These are phyloP conservation scores for Scomber japonicus DNA, from an alignment of 2,113 vertebrate genomes.

Conservation along the genomic window DNA sequence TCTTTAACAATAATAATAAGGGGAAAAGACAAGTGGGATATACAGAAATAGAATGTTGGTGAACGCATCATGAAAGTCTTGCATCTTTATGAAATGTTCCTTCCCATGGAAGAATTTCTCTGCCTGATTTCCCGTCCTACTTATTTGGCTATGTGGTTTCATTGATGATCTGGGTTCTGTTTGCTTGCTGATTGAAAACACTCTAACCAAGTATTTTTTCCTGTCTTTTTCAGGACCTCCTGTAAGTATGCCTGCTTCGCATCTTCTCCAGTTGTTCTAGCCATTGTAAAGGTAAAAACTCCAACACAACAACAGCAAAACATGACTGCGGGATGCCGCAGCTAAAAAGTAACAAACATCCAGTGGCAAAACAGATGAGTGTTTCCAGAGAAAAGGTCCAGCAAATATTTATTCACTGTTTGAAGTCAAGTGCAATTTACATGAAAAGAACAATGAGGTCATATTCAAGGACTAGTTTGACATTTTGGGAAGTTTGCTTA, in stretches of 20 bases:
- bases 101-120: conserved; percentile 1
- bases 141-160: conserved; percentile 52
- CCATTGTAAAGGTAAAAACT: conserved; percentile 69
- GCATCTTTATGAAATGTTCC: conserved; percentile 25
- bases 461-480: background rate
- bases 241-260: conserved; percentile 91
- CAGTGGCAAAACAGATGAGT: background rate
- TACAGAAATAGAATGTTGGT: conserved; percentile 44
- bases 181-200: conserved; percentile 60
- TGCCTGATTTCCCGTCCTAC: conserved; percentile 18
- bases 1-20: conserved; percentile 48
- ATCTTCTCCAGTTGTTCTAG: conserved; percentile 62
- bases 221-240: conserved; percentile 91
- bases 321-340: background rate
- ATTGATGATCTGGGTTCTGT: conserved; percentile 47
- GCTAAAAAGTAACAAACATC: background rate
- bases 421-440: conserved; percentile 7
- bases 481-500: background rate
- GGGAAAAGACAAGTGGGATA: conserved; percentile 52
- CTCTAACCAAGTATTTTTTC: conserved; percentile 51
- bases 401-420: background rate
- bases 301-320: background rate
- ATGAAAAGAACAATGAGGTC: background rate
- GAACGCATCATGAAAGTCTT: conserved; percentile 29
- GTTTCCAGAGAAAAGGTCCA: background rate